These are phyloP conservation scores for Serinus canaria DNA, from an alignment of 2,113 vertebrate genomes.

Conservation along the genomic window DNA sequence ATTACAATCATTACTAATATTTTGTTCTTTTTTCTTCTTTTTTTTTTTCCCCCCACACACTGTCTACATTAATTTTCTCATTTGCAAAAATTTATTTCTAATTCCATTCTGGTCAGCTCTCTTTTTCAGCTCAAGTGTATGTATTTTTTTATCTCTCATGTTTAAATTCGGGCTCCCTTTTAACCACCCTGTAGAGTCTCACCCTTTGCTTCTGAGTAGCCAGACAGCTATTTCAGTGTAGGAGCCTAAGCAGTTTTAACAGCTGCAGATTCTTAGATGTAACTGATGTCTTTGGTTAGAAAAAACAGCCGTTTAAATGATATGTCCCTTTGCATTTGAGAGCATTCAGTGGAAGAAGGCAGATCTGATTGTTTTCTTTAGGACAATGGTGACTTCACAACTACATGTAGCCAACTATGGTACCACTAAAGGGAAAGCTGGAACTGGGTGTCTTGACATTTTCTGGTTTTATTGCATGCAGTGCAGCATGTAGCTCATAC, in stretches of 20 bases:
- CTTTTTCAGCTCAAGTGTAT: not conserved
- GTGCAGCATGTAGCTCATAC: not conserved
- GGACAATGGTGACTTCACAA: not conserved
- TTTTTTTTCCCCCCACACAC: not conserved
- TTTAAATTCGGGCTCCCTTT: not conserved
- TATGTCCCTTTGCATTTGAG: not conserved
- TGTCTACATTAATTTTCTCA: not conserved
- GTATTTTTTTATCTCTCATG: not conserved
- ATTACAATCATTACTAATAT: not conserved
- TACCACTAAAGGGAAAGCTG: not conserved
- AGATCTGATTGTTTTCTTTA: not conserved
- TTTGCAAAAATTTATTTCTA: not conserved
- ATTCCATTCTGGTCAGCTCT: not conserved
- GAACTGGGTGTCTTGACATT: accelerated
- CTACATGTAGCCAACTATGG: not conserved
- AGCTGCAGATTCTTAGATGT: slow-evolving; percentile 43
- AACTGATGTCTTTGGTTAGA: slow-evolving; percentile 1
- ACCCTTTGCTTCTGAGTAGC: not conserved
- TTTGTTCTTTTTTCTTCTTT: not conserved
- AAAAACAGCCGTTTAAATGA: not conserved
- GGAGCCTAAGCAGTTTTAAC: not conserved
- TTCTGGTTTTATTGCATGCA: not conserved
- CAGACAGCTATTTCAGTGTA: slow-evolving; percentile 41
- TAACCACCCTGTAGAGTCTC: not conserved
- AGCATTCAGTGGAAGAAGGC: not conserved